phyloP scores from a whole-genome alignment of 2,797 vertebrate genomes.

The Erethizon dorsatum region DNA sequence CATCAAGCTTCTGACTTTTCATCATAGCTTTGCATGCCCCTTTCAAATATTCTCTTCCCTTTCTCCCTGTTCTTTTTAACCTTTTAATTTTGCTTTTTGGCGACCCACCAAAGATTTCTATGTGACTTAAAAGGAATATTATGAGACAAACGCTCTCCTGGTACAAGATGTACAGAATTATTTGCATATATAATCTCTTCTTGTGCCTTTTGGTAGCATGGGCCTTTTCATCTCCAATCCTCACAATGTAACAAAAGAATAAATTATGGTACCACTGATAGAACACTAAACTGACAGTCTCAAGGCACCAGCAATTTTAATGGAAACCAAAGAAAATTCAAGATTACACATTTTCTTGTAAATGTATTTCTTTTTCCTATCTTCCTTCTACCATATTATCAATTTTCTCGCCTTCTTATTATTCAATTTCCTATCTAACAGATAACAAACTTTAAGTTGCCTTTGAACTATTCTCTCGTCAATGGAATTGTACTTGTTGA shows the following conservation, averaged over 20 bases:
- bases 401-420: slow-evolving; percentile 58
- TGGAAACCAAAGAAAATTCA: slow-evolving; percentile 75
- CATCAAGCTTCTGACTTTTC: slow-evolving; percentile 53
- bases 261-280: slow-evolving; percentile 73
- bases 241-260: slow-evolving; percentile 77
- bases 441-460: slow-evolving; percentile 37
- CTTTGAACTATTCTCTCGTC: slow-evolving; percentile 37
- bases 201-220: slow-evolving; percentile 28
- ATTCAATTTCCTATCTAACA: slow-evolving; percentile 63
- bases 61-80: slow-evolving; percentile 63
- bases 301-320: slow-evolving; percentile 50
- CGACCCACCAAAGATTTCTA: slow-evolving; percentile 67
- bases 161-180: slow-evolving; percentile 61
- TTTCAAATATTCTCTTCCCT: slow-evolving; percentile 62
- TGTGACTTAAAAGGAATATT: slow-evolving; percentile 78
- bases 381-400: slow-evolving; percentile 50
- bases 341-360: slow-evolving; percentile 69
- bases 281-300: slow-evolving; percentile 73
- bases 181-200: slow-evolving; percentile 77
- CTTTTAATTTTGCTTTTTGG: slow-evolving; percentile 65
- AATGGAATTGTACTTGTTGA: neutral
- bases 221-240: slow-evolving; percentile 62
- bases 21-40: neutral
- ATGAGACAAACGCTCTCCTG: slow-evolving; percentile 66
- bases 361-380: slow-evolving; percentile 62